Base-by-base conservation (phyloP, 2,888 invertebrate species). In the Mesoligia furuncula region DNA sequence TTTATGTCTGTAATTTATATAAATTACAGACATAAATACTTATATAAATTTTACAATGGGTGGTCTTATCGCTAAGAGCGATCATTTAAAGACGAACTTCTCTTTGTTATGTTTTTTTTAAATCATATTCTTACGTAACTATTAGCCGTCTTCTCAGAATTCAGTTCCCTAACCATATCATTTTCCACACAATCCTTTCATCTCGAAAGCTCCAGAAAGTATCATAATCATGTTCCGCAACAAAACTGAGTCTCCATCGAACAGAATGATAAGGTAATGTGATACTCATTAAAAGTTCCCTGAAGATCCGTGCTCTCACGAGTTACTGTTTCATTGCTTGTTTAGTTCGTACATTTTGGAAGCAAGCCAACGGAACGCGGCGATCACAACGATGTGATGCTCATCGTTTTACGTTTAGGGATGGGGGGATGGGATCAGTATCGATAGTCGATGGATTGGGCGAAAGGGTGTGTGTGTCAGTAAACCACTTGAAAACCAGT, bases 221-320 rank as follows among this genome's bases (percentile, higher is more conserved):
- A 64, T 81, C 57, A 59, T 59, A 51, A 45, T 48, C 51, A 27
- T 42, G 27, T 69, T 68, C 65, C 20, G 42, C 42, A 45, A 45
- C 57, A 79, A 27, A 79, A 73, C 36, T 57, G 66, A 71, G 27
- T 67, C 20, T 39, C 51, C 71, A 83, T 82, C 75, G 75, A 79
- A 78, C 51, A 67, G 20, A 69, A 68, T 71, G 75, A 77, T 87
- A 88, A 86, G 54, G 89, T 90, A 92, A 92, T 79, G 67, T 77
- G 87, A 91, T 89, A 90, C 82, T 90, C 91, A 91, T 92, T 92
- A 91, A 90, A 92, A 86, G 90, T 91, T 69, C 59, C 66, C 54
- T 83, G 75, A 81, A 81, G 84, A 85, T 48, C 45, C 54, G 42
- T 42, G 42, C 42, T 42, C 42, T 82, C 68, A 80, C 73, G 77